Base-by-base conservation (phyloP, 2,797 vertebrate species). In the Falco novaeseelandiae region DNA sequence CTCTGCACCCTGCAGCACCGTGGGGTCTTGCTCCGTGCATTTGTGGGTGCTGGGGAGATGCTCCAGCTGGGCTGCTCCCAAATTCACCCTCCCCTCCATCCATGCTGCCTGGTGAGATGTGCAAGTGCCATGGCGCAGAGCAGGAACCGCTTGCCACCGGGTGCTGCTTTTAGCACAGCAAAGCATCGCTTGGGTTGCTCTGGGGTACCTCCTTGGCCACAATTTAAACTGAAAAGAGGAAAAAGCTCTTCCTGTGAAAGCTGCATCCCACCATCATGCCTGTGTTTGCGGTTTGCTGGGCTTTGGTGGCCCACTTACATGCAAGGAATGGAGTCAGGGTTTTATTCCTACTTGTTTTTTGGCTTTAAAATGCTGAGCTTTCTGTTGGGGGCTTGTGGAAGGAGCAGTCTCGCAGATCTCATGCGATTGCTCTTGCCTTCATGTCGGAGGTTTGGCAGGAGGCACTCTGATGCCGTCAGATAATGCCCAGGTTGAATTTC, bases 181-280 rank as follows among this genome's bases (percentile, higher is more conserved):
- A 49, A 27, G 29, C 8, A 6, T 49, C 3, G 0, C 51, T 46
- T 3, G 3, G 13, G 57, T 52, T 2, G 2, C 70, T 34, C 69
- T 25, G 30, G 1, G 58, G 8, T 54, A 2, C 27, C 46, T 90
- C 44, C 29, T 36, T 49, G 51, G 63, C 22, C 18, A 16, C 52
- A 13, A 0, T 8, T 59, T 12, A 26, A 67, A 21, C 16, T 10
- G 7, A 55, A 72, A 12, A 7, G 7, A 7, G 66, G 36, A 80
- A 87, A 71, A 40, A 87, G 38, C 34, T 38, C 63, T 89, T 8
- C 3, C 19, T 58, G 38, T 44, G 71, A 58, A 70, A 58, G 51
- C 42, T 32, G 22, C 23, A 3, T 46, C 65, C 52, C 73, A 1
- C 13, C 4, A 2, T 3, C 0, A 0, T 74, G 74, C 61, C 54